These are phyloP conservation scores for Callipepla californica DNA, from an alignment of 2,113 vertebrate genomes.

Conservation along the genomic window DNA sequence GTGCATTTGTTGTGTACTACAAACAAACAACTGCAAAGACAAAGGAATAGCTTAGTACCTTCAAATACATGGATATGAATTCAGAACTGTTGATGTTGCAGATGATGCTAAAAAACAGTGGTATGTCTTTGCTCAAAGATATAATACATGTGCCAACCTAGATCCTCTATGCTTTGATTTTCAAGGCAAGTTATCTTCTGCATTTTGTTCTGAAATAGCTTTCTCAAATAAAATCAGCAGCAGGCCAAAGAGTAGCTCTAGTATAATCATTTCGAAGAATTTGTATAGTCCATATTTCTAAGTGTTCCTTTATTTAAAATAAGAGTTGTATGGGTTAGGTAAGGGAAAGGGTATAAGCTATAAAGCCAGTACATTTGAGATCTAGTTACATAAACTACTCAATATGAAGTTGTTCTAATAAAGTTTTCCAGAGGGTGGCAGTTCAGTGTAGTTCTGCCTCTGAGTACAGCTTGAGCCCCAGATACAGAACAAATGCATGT, in stretches of 20 bases:
- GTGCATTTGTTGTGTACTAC: neutral
- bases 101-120: neutral
- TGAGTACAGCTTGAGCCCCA: neutral
- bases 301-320: neutral
- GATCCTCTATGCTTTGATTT: neutral
- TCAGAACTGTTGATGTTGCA: neutral
- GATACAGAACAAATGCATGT: neutral
- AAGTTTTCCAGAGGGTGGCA: constrained; percentile 36
- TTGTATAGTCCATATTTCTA: neutral
- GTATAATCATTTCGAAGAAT: neutral
- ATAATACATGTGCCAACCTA: neutral
- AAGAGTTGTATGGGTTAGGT: neutral
- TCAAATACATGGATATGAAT: neutral
- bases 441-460: constrained; percentile 18
- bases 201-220: neutral
- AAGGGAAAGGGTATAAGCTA: neutral
- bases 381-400: constrained; percentile 18
- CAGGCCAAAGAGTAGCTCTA: neutral
- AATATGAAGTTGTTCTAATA: neutral
- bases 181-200: neutral
- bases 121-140: neutral
- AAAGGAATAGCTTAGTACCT: neutral
- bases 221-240: neutral
- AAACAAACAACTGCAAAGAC: neutral
- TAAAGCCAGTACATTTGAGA: neutral